Percentiles rank a stretch among this genome's conserved stretches.
Evolutionary conservation across 2,797 vertebrate genomes (phyloP).

Genomic region (Phyllotis vaccarum): DNA sequence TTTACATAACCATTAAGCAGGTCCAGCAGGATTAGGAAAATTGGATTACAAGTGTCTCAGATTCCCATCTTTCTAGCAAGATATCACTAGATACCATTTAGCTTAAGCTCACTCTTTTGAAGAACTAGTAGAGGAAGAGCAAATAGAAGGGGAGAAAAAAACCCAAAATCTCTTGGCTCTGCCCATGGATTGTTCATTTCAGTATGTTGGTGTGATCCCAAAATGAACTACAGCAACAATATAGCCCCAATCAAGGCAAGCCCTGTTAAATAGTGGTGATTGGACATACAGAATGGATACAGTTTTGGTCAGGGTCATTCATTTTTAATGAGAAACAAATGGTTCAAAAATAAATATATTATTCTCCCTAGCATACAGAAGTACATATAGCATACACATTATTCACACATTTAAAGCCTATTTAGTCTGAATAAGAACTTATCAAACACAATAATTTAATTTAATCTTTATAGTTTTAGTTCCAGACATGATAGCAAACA

Average conservation of each 20-base stretch:
- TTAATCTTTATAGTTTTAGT: not conserved
- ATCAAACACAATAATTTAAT: not conserved
- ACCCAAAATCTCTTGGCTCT: not conserved
- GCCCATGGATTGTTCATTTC: not conserved
- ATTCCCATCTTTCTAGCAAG: not conserved
- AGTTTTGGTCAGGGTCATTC: not conserved
- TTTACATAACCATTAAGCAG: not conserved
- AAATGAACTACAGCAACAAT: not conserved
- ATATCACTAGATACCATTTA: not conserved
- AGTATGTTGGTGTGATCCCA: not conserved
- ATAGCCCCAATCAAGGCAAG: not conserved
- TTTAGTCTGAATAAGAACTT: not conserved
- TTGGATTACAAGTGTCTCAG: not conserved
- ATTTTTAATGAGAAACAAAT: slow-evolving; percentile 3
- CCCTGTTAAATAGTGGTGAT: not conserved
- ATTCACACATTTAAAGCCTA: not conserved
- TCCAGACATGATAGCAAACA: not conserved
- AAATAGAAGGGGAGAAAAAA: not conserved
- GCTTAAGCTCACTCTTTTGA: not conserved
- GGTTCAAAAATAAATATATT: slow-evolving; percentile 4
- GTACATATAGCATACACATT: not conserved
- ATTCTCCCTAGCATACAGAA: not conserved
- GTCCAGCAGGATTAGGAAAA: not conserved
- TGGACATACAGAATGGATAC: not conserved
- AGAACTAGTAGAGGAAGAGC: not conserved